Conservation (phyloP, 2,888 invertebrate genomes). For the Parelbella ahira region DNA sequence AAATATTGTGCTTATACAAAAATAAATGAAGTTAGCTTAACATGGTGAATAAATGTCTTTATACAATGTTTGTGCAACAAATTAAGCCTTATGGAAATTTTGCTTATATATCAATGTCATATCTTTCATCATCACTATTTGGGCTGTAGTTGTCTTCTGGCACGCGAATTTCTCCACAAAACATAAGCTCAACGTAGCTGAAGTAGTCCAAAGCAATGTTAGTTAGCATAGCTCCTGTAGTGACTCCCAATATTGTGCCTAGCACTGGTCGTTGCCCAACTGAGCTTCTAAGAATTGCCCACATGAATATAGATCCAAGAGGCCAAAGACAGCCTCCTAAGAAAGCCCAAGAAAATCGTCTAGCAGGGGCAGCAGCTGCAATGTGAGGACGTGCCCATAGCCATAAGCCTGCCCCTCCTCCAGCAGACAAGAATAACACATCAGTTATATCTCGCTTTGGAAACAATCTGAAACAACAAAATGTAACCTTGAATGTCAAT, state of each 20-base stretch:
- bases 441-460: slow-evolving; percentile 90
- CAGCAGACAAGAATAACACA: slow-evolving; percentile 87
- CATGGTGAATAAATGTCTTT: slow-evolving; percentile 6
- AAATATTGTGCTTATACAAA: slow-evolving; percentile 16
- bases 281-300: slow-evolving; percentile 91
- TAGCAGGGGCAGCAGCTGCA: slow-evolving; percentile 81
- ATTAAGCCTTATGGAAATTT: neutral
- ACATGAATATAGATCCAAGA: slow-evolving; percentile 92
- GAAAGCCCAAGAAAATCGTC: slow-evolving; percentile 85
- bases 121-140: slow-evolving; percentile 77
- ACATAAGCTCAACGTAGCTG: slow-evolving; percentile 81
- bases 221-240: slow-evolving; percentile 84
- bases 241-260: slow-evolving; percentile 85
- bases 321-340: slow-evolving; percentile 91
- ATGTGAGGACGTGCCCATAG: slow-evolving; percentile 90
- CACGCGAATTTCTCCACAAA: slow-evolving; percentile 73
- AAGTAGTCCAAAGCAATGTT: slow-evolving; percentile 83
- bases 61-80: slow-evolving; percentile 10
- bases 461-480: slow-evolving; percentile 80
- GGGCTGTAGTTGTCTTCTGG: slow-evolving; percentile 69
- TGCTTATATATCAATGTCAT: slow-evolving; percentile 70
- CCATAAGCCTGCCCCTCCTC: slow-evolving; percentile 91
- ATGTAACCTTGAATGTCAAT: no score
- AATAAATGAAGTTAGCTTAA: slow-evolving; percentile 3
- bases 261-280: slow-evolving; percentile 85